Base-by-base conservation (phyloP, 2,113 vertebrate species). In the Lagopus leucura region DNA sequence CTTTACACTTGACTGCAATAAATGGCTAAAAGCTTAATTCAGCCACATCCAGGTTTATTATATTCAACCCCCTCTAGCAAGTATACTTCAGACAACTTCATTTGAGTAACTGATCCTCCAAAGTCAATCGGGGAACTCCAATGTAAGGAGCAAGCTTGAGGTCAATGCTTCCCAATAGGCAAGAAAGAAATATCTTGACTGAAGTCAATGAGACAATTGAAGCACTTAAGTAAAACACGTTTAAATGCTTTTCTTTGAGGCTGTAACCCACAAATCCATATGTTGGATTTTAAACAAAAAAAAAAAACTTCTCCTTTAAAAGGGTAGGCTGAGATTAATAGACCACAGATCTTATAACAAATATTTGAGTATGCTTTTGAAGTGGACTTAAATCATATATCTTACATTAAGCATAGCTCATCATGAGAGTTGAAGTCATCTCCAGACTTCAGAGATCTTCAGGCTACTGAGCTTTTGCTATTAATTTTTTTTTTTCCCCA, bases 321-420 rank as follows among this genome's bases (percentile, higher is more conserved):
- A 95, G 91, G 78, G 92, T 82, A 93, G 47, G 47, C 60, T 82
- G 34, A 64, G 79, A 92, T 85, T 85, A 92, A 94, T 82, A 94
- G 93, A 83, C 87, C 91, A 94, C 82, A 94, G 90, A 89, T 85
- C 36, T 65, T 67, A 82, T 94, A 91, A 92, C 89, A 97, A 95
- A 95, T 82, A 89, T 93, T 94, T 66, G 79, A 80, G 75, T 43
- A 57, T 43, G 92, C 91, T 91, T 96, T 94, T 93, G 89, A 92
- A 92, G 87, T 94, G 88, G 85, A 97, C 93, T 94, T 92, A 94
- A 94, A 91, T 89, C 84, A 91, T 96, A 88, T 94, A 95, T 96
- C 94, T 91, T 71, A 77, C 47, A 85, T 91, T 95, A 95, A 86
- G 61, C 38, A 80, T 60, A 92, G 52, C 85, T 95, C 94, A 75